phyloP scores from a whole-genome alignment of 2,888 invertebrate species.

The Cryptus armator region DNA sequence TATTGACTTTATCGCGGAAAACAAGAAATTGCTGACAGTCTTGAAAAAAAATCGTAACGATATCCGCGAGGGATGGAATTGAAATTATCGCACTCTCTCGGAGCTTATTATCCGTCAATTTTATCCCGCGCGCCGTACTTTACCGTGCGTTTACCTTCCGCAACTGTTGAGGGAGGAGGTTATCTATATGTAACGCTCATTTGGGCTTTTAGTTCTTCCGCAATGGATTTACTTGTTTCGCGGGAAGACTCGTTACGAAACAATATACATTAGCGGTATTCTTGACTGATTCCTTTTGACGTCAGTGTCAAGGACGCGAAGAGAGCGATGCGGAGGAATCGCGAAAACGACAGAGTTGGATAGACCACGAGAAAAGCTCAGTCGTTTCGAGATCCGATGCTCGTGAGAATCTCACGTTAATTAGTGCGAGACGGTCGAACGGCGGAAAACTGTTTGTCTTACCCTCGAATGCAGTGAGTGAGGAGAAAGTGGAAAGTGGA shows the following conservation, averaged over 20 bases:
- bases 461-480: slow-evolving; percentile 71
- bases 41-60: not conserved
- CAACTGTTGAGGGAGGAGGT: not conserved
- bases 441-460: slow-evolving; percentile 81
- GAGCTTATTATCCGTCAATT: slow-evolving; percentile 45
- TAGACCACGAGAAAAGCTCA: slow-evolving; percentile 45
- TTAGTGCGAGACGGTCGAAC: slow-evolving; percentile 80
- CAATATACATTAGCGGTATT: not conserved
- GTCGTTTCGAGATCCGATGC: slow-evolving; percentile 54
- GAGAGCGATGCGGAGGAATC: not conserved
- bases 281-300: not conserved
- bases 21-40: not conserved
- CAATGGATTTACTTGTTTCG: not conserved
- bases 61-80: not conserved
- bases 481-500: slow-evolving; percentile 69
- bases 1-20: slow-evolving; percentile 2
- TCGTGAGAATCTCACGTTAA: slow-evolving; percentile 77
- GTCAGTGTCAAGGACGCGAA: not conserved
- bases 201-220: not conserved
- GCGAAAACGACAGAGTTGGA: not conserved
- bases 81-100: slow-evolving; percentile 35
- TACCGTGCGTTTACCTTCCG: not conserved
- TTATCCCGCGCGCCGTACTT: not conserved
- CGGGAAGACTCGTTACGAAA: not conserved
- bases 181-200: not conserved